These are phyloP conservation scores for Cataglyphis hispanica DNA, from an alignment of 1,140 invertebrate species.

Conservation along the genomic window DNA sequence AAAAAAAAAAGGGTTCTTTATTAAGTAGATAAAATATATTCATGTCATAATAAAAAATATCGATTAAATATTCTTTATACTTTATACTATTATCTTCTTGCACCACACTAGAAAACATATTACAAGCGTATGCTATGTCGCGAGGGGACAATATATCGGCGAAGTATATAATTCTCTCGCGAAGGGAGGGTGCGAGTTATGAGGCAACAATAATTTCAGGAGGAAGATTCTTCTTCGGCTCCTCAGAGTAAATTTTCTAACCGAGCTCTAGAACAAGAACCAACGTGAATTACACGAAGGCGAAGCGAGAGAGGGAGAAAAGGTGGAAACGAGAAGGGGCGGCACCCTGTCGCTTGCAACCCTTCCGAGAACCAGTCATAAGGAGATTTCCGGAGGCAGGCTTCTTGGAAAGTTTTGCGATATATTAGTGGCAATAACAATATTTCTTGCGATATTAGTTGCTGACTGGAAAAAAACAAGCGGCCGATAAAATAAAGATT, in stretches of 20 bases:
- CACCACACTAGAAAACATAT: constrained; percentile 22
- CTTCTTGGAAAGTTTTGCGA: constrained; percentile 73
- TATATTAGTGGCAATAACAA: constrained; percentile 80
- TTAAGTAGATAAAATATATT: constrained; percentile 28
- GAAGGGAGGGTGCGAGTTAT: constrained; percentile 45
- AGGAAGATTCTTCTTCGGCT: constrained; percentile 51
- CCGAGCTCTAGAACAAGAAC: constrained; percentile 49
- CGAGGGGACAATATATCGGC: constrained; percentile 23
- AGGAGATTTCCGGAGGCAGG: constrained; percentile 66
- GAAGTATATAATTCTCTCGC: constrained; percentile 58
- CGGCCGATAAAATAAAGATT: neutral
- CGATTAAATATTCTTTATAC: constrained; percentile 14
- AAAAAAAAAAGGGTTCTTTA: neutral
- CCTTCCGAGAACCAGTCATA: constrained; percentile 61
- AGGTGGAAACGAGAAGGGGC: constrained; percentile 33
- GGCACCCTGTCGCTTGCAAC: constrained; percentile 44
- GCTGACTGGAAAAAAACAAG: constrained; percentile 27
- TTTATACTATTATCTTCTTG: constrained; percentile 1
- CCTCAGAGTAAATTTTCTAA: constrained; percentile 61
- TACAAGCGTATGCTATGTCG: constrained; percentile 39
- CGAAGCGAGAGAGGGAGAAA: neutral
- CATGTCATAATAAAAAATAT: neutral
- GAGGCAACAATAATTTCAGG: constrained; percentile 59
- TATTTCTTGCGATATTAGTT: constrained; percentile 81
- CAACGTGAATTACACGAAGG: constrained; percentile 64